Percentiles rank a stretch among this genome's conserved stretches.
phyloP scores from a whole-genome alignment of 2,797 vertebrate genomes.

The Myoxocephalus aenaeus region DNA sequence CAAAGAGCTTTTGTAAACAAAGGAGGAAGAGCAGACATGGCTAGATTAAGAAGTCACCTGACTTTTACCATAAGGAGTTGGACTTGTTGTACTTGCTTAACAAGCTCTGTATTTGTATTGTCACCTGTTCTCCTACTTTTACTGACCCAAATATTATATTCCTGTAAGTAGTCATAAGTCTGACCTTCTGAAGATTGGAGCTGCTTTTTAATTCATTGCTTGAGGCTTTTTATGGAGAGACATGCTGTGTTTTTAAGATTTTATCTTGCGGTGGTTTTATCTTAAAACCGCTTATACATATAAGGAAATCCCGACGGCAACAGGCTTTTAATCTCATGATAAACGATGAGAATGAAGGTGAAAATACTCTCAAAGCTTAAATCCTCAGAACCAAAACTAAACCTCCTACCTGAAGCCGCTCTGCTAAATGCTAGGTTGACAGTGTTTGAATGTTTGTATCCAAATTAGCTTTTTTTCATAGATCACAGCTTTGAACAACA shows the following conservation, averaged over 20 bases:
- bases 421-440: slow-evolving; percentile 1
- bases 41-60: slow-evolving; percentile 51
- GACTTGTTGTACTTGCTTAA: slow-evolving; percentile 55
- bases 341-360: slow-evolving; percentile 27
- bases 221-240: slow-evolving; percentile 24
- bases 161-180: slow-evolving; percentile 33
- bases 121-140: slow-evolving; percentile 60
- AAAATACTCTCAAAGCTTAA: slow-evolving; percentile 24
- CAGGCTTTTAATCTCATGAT: slow-evolving; percentile 24
- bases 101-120: slow-evolving; percentile 60
- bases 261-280: slow-evolving; percentile 24
- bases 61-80: slow-evolving; percentile 55
- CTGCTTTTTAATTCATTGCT: slow-evolving; percentile 41
- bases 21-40: slow-evolving; percentile 47
- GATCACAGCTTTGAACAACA: slow-evolving; percentile 2
- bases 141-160: slow-evolving; percentile 31
- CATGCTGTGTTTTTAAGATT: slow-evolving; percentile 26
- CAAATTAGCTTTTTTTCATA: slow-evolving; percentile 23
- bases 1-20: slow-evolving; percentile 58
- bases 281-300: neutral
- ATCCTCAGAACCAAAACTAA: slow-evolving; percentile 48
- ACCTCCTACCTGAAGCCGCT: slow-evolving; percentile 23
- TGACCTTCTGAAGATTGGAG: slow-evolving; percentile 28
- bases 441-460: slow-evolving; percentile 38
- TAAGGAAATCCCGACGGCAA: slow-evolving; percentile 20